These are phyloP conservation scores for Gadopsis marmoratus DNA, from an alignment of 2,797 vertebrate genomes.

Conservation along the genomic window DNA sequence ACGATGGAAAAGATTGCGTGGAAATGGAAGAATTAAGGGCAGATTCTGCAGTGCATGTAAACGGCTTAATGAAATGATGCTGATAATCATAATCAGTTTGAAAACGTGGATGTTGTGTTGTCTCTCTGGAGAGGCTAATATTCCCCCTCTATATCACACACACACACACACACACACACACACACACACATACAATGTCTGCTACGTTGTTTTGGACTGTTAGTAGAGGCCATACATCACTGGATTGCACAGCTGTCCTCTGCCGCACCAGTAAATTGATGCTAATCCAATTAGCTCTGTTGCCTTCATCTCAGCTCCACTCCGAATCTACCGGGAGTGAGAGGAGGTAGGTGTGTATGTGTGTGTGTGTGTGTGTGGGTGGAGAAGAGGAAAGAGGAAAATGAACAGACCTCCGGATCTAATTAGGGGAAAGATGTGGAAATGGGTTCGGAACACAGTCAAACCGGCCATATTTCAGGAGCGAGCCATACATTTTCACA, in stretches of 20 bases:
- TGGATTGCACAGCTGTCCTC: slow-evolving; percentile 76
- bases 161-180: slow-evolving; percentile 34
- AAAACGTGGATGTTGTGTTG: slow-evolving; percentile 26
- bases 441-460: slow-evolving; percentile 74
- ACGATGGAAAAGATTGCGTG: slow-evolving; percentile 10
- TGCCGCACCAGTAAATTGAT: slow-evolving; percentile 80
- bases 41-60: slow-evolving; percentile 42
- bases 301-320: slow-evolving; percentile 74
- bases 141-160: slow-evolving; percentile 22
- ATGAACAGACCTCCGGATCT: slow-evolving; percentile 72
- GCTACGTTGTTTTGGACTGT: slow-evolving; percentile 33
- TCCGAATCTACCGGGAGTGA: slow-evolving; percentile 57
- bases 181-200: slow-evolving; percentile 15
- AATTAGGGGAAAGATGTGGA: slow-evolving; percentile 77
- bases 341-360: slow-evolving; percentile 26
- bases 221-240: slow-evolving; percentile 63
- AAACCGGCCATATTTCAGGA: slow-evolving; percentile 74
- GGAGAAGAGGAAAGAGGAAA: slow-evolving; percentile 39
- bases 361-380: slow-evolving; percentile 14
- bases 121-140: slow-evolving; percentile 49
- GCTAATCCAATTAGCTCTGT: slow-evolving; percentile 84
- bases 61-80: slow-evolving; percentile 55
- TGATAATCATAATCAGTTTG: slow-evolving; percentile 53
- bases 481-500: slow-evolving; percentile 63
- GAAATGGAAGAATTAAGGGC: slow-evolving; percentile 46